Percentiles rank a stretch among this genome's conserved stretches.
phyloP scores from a whole-genome alignment of 1,140 invertebrate species.

The Halesus radiatus region DNA sequence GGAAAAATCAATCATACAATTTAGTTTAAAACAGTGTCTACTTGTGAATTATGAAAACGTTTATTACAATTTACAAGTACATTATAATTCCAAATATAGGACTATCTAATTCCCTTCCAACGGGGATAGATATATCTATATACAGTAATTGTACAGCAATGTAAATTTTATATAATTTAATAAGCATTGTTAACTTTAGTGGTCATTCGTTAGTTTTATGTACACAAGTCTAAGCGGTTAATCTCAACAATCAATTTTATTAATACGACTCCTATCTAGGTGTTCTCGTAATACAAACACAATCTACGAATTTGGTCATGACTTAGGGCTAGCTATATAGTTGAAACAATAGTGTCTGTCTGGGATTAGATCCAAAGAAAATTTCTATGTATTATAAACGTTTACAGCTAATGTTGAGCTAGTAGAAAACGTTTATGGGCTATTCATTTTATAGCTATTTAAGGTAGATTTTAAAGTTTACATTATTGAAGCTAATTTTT shows the following conservation, averaged over 20 bases:
- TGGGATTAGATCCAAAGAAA: not conserved
- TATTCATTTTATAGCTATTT: not conserved
- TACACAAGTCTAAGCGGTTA: conserved; percentile 52
- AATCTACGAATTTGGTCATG: conserved; percentile 56
- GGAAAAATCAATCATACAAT: not conserved
- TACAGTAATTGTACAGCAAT: conserved; percentile 53
- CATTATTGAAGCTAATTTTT: conserved; percentile 5
- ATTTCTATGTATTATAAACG: not conserved
- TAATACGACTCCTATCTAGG: conserved; percentile 48
- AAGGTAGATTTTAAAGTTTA: not conserved
- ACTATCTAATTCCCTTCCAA: conserved; percentile 47
- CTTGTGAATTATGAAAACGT: conserved; percentile 56
- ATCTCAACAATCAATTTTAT: conserved; percentile 53
- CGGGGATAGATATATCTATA: conserved; percentile 42
- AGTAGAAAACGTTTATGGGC: not conserved
- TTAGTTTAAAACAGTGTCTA: conserved; percentile 56
- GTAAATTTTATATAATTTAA: conserved; percentile 39
- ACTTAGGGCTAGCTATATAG: conserved; percentile 52
- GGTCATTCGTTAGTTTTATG: conserved; percentile 52
- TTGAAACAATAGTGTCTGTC: conserved; percentile 9
- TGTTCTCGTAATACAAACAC: conserved; percentile 32
- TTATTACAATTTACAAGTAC: conserved; percentile 55
- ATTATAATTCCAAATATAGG: conserved; percentile 54
- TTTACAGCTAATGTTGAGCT: conserved; percentile 7
- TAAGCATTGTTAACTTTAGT: conserved; percentile 53